These are phyloP conservation scores for Scopus umbretta DNA, from an alignment of 2,113 vertebrate species.

Conservation along the genomic window DNA sequence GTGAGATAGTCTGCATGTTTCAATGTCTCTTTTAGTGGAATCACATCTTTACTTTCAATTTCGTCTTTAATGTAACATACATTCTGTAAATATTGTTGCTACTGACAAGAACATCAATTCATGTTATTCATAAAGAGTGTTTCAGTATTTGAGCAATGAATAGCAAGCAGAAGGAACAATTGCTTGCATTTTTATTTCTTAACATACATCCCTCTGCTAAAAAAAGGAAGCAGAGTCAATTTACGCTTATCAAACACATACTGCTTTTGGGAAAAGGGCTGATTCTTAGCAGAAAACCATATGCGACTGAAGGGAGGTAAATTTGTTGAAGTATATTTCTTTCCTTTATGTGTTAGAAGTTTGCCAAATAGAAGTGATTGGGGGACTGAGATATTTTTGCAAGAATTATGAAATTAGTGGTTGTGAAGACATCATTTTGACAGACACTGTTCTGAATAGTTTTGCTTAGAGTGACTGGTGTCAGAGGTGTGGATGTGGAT, in stretches of 20 bases:
- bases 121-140: constrained; percentile 50
- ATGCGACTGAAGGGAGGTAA: neutral
- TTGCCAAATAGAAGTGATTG: neutral
- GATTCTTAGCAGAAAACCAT: neutral
- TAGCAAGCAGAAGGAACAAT: constrained; percentile 18
- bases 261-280: neutral
- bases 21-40: neutral
- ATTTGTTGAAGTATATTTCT: neutral
- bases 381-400: neutral
- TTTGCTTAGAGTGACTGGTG: neutral
- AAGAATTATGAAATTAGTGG: neutral
- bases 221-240: neutral
- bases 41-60: constrained; percentile 34
- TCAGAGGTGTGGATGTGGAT: neutral
- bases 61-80: constrained; percentile 42
- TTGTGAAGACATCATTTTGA: neutral
- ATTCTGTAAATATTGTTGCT: constrained; percentile 62
- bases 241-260: neutral
- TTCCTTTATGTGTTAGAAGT: neutral
- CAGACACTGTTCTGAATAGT: neutral
- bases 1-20: constrained; percentile 5
- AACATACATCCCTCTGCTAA: neutral
- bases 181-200: constrained; percentile 13
- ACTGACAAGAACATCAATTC: constrained; percentile 66
- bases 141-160: constrained; percentile 35